Percentiles rank a stretch among this genome's conserved stretches.
These are phyloP conservation scores for Phengaris arion DNA, from an alignment of 2,888 invertebrate genomes.

Conservation along the genomic window DNA sequence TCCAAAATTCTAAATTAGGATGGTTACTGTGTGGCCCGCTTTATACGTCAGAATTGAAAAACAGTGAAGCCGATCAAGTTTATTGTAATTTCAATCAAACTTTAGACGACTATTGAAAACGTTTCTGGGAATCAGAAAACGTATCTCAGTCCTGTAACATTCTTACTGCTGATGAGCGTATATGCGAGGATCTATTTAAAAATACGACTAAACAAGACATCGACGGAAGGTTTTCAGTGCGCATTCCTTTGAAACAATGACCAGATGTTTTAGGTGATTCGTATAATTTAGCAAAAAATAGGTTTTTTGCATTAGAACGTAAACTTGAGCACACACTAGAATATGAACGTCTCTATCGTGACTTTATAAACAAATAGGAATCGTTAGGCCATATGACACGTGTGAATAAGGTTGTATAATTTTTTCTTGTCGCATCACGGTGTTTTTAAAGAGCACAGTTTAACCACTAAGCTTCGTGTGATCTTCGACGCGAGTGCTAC, in stretches of 20 bases:
- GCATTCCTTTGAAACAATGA: background rate
- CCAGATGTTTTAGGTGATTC: background rate
- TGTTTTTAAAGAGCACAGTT: background rate
- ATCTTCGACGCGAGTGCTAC: background rate
- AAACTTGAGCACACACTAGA: background rate
- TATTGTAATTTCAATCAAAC: too few species aligned
- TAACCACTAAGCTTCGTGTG: background rate
- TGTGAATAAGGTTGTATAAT: background rate
- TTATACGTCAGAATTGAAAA: too few species aligned
- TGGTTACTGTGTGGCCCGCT: slow-evolving; percentile 38
- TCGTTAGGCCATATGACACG: background rate
- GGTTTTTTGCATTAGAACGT: background rate
- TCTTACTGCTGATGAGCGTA: background rate
- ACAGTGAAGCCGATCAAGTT: too few species aligned
- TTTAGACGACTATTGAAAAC: background rate
- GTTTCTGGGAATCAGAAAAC: slow-evolving; percentile 4
- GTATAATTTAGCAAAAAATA: background rate
- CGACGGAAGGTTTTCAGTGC: background rate
- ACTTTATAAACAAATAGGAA: background rate
- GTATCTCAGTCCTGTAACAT: background rate
- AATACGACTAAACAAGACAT: background rate
- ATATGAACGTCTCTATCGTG: background rate
- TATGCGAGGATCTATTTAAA: background rate
- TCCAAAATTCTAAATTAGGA: slow-evolving; percentile 38
- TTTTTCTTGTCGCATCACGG: background rate